phyloP scores from a whole-genome alignment of 1,140 invertebrate genomes.

The Sogatella furcifera region DNA sequence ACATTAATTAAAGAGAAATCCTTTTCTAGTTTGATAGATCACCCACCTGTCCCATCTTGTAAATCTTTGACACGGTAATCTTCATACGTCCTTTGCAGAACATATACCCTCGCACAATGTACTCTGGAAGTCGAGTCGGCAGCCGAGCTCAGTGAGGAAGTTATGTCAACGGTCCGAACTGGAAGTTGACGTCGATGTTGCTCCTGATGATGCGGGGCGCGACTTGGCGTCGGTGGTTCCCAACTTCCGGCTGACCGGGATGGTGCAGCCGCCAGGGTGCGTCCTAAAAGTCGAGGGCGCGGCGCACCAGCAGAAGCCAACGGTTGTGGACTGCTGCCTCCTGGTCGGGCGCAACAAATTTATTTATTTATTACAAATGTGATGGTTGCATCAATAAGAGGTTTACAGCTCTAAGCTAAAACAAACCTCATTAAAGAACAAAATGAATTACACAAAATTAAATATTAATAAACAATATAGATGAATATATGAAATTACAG shows the following conservation, averaged over 20 bases:
- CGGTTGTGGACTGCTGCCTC: conserved; percentile 39
- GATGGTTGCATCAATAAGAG: too few species aligned
- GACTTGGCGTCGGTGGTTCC: conserved; percentile 59
- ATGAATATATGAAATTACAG: too few species aligned
- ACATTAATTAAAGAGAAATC: too few species aligned
- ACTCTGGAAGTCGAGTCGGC: conserved; percentile 86
- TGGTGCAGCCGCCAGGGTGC: conserved; percentile 82
- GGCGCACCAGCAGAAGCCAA: conserved; percentile 57
- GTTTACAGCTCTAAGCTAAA: too few species aligned
- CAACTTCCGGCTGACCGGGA: conserved; percentile 79
- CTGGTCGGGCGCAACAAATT: conserved; percentile 24
- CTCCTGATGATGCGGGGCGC: conserved; percentile 75
- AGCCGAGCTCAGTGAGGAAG: conserved; percentile 86
- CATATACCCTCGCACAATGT: conserved; percentile 86
- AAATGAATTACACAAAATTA: too few species aligned
- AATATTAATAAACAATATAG: too few species aligned
- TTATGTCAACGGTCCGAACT: conserved; percentile 81
- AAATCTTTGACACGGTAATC: conserved; percentile 90
- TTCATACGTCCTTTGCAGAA: conserved; percentile 96
- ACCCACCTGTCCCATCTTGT: conserved; percentile 43
- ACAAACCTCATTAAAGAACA: too few species aligned
- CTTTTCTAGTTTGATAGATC: too few species aligned
- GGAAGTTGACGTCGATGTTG: conserved; percentile 83
- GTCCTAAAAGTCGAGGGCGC: conserved; percentile 60
- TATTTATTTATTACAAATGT: too few species aligned